Base-by-base conservation (phyloP, 2,797 vertebrate genomes). In the Peromyscus eremicus region DNA sequence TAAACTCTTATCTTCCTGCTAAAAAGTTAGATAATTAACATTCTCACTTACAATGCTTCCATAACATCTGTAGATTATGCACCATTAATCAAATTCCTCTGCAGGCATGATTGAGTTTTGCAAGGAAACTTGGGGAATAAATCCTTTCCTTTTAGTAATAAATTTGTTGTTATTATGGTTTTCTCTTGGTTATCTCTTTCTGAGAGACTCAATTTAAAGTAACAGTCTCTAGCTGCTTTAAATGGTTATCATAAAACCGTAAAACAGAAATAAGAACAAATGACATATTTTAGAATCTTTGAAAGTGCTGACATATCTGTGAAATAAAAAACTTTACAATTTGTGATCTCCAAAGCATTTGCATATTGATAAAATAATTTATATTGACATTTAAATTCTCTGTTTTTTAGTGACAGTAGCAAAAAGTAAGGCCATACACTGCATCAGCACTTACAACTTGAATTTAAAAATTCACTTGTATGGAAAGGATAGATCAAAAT, bases 21-120 rank as follows among this genome's bases (percentile, higher is more conserved):
- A 97, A 98, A 98, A 98, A 95, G 95, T 96, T 98, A 98, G 97
- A 98, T 98, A 98, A 98, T 98, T 98, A 98, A 98, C 96, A 98
- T 98, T 98, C 97, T 96, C 81, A 77, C 95, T 97, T 98, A 97
- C 96, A 97, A 60, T 83, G 92, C 87, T 96, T 84, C 96, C 80
- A 92, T 94, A 98, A 97, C 0, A 0, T 92, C 97, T 93, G 95
- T 46, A 98, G 97, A 98, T 96, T 98, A 98, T 97, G 94, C 97
- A 97, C 64, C 96, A 98, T 97, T 97, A 98, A 91, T 98, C 97
- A 98, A 96, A 34, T 94, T 98, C 97, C 86, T 98, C 86, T 97
- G 85, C 82, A 97, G 93, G 95, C 92, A 95, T 94, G 94, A 97
- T 27, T 97, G 96, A 98, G 91, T 98, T 98, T 95, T 98, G 46